Evolutionary conservation across 1,140 invertebrate species (phyloP).

Genomic region (Drosophila ananassae): DNA sequence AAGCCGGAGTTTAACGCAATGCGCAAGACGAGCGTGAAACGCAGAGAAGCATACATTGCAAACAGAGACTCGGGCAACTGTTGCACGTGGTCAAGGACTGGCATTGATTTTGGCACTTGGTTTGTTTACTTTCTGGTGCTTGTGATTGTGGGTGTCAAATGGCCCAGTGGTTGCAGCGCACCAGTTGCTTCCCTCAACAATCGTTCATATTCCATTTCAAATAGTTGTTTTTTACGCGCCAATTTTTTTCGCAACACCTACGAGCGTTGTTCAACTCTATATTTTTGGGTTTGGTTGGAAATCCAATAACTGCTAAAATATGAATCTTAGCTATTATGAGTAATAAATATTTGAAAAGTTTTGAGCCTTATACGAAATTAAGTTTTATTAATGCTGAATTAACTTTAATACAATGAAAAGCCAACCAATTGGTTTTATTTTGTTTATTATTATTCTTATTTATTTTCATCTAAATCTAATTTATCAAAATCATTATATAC

Average conservation of each 20-base stretch:
- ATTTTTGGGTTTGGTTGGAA: conserved; percentile 23
- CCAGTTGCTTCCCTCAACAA: conserved; percentile 12
- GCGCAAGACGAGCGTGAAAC: conserved; percentile 61
- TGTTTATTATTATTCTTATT: too few relatives aligned
- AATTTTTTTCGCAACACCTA: neutral
- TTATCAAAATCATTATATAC: too few relatives aligned
- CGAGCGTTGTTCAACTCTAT: conserved; percentile 23
- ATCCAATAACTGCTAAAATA: conserved; percentile 32
- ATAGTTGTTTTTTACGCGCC: conserved; percentile 18
- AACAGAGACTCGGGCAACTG: conserved; percentile 53
- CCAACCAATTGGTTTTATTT: too few relatives aligned
- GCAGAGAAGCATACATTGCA: conserved; percentile 22
- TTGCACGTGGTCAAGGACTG: conserved; percentile 56
- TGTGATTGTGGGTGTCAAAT: conserved; percentile 14
- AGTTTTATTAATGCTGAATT: too few relatives aligned
- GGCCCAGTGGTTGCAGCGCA: conserved; percentile 30
- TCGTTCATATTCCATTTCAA: conserved; percentile 18
- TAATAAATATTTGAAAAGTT: neutral
- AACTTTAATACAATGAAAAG: too few relatives aligned
- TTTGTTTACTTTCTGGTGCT: conserved; percentile 1
- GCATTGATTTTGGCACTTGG: conserved; percentile 6
- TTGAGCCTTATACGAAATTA: neutral
- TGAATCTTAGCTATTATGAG: conserved; percentile 5
- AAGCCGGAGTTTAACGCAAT: conserved; percentile 37
- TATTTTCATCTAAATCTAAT: too few relatives aligned